These are phyloP conservation scores for Drosophila gaucha DNA, from an alignment of 2,888 invertebrate genomes.

Conservation along the genomic window DNA sequence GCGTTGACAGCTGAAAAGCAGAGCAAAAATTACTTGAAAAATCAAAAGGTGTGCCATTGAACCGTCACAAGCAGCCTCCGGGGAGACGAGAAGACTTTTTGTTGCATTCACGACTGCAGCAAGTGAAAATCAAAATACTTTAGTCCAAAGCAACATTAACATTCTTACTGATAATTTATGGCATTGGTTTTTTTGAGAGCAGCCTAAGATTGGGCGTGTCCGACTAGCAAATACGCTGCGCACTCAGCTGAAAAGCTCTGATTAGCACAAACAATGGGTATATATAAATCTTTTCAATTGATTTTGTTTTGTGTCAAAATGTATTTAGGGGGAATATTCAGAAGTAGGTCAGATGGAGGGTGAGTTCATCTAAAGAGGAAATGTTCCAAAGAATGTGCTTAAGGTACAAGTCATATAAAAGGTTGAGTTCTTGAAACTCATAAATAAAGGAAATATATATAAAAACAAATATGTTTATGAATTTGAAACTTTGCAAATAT, in stretches of 20 bases:
- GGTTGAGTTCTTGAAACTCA: too few relatives aligned
- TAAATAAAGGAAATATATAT: too few relatives aligned
- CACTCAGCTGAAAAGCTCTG: constrained; percentile 3
- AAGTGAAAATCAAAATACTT: neutral
- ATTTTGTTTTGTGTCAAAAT: neutral
- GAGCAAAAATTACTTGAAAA: constrained; percentile 25
- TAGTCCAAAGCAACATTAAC: constrained; percentile 15
- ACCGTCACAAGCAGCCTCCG: constrained; percentile 22
- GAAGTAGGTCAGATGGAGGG: neutral
- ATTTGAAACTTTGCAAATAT: too few relatives aligned
- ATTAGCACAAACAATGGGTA: constrained; percentile 4
- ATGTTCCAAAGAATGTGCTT: neutral
- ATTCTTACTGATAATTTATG: constrained; percentile 2
- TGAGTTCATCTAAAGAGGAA: neutral
- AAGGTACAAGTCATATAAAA: too few relatives aligned
- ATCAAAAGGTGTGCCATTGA: constrained; percentile 53
- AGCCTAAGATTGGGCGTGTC: neutral
- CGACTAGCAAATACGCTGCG: constrained; percentile 5
- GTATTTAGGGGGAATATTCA: too few relatives aligned
- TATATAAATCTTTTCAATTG: neutral
- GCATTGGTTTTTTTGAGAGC: neutral
- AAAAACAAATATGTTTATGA: too few relatives aligned
- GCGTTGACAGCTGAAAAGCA: constrained; percentile 54
- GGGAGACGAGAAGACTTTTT: neutral
- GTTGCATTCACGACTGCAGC: constrained; percentile 34